phyloP scores from a whole-genome alignment of 1,140 invertebrate genomes.

The Hycleus phaleratus region DNA sequence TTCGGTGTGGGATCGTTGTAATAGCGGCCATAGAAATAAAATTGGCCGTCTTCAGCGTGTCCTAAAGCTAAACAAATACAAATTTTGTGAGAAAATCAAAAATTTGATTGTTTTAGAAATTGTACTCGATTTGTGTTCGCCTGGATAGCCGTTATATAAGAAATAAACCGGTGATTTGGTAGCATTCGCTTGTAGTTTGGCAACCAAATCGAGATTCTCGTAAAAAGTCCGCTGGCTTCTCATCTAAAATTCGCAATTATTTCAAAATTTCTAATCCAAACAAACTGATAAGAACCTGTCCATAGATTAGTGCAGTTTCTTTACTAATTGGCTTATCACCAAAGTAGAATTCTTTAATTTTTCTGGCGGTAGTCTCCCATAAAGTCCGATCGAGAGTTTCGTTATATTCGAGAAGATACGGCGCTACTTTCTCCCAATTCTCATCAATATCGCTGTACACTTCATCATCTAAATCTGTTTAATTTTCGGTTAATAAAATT shows the following conservation, averaged over 20 bases:
- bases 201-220: conserved; percentile 25
- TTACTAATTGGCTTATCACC: no score
- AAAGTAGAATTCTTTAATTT: no score
- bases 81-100: background rate
- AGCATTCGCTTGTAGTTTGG: conserved; percentile 45
- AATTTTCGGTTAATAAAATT: background rate
- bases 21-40: background rate
- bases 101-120: background rate
- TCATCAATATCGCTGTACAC: conserved; percentile 41
- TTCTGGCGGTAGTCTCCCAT: background rate
- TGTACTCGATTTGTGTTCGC: background rate
- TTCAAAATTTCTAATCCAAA: no score
- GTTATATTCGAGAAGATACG: conserved; percentile 4
- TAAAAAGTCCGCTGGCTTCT: no score
- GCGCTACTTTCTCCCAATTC: conserved; percentile 3
- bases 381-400: background rate
- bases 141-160: conserved; percentile 46
- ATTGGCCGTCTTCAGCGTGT: background rate
- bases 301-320: no score
- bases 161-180: conserved; percentile 49
- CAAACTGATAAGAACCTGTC: no score
- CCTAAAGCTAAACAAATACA: no score
- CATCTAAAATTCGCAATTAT: no score
- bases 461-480: conserved; percentile 26
- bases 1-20: background rate